phyloP scores from a whole-genome alignment of 2,888 invertebrate species.

The Auanema freiburgensis region DNA sequence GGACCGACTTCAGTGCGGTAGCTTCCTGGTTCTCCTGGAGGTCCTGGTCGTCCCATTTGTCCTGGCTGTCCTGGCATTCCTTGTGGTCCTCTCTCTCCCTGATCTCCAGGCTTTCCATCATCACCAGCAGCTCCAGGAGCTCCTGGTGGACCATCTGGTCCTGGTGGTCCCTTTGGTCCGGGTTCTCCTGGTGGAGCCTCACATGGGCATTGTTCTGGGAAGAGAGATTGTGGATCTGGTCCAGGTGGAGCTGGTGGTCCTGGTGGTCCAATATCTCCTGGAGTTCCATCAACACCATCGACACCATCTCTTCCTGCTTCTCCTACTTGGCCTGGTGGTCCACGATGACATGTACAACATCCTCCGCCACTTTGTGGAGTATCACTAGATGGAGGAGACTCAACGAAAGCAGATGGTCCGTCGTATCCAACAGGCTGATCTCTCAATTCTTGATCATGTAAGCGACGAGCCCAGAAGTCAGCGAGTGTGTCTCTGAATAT shows the following conservation, averaged over 20 bases:
- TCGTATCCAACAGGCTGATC: slow-evolving; percentile 58
- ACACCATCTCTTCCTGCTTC: slow-evolving; percentile 51
- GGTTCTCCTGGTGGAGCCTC: slow-evolving; percentile 59
- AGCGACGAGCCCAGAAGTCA: slow-evolving; percentile 62
- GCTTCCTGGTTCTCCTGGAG: slow-evolving; percentile 62
- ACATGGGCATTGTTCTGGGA: slow-evolving; percentile 64
- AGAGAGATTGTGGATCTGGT: slow-evolving; percentile 56
- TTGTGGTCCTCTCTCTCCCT: slow-evolving; percentile 73
- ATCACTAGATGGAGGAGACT: slow-evolving; percentile 26
- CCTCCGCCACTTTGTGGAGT: slow-evolving; percentile 35
- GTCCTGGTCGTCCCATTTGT: slow-evolving; percentile 55
- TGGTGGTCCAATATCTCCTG: slow-evolving; percentile 60
- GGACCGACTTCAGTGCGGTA: slow-evolving; percentile 59
- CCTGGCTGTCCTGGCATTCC: slow-evolving; percentile 70
- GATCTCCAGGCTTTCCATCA: slow-evolving; percentile 61
- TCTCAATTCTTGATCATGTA: slow-evolving; percentile 59
- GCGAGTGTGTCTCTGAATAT: slow-evolving; percentile 55
- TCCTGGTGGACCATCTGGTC: slow-evolving; percentile 50
- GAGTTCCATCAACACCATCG: slow-evolving; percentile 60
- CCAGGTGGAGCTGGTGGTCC: slow-evolving; percentile 62
- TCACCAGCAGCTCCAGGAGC: slow-evolving; percentile 56
- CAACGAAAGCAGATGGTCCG: slow-evolving; percentile 34
- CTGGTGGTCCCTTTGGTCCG: slow-evolving; percentile 55
- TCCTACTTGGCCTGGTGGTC: slow-evolving; percentile 62
- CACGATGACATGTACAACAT: slow-evolving; percentile 60